Base-by-base conservation (phyloP, 2,113 vertebrate species). In the Oplegnathus fasciatus region DNA sequence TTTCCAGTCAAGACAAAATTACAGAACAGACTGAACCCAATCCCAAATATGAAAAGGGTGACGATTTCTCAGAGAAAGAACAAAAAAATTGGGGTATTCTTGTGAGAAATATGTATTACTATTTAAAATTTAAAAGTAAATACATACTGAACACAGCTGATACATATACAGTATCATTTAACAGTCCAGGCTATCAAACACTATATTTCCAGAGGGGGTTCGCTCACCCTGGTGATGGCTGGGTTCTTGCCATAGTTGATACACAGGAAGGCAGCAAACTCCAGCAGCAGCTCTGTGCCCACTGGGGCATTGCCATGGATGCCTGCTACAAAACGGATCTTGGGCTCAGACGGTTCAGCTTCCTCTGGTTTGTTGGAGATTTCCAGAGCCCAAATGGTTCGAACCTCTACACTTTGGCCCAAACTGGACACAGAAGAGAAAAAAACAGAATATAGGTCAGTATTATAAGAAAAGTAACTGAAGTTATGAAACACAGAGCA, bases 271-370 rank as follows among this genome's bases (percentile, higher is more conserved):
- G 97, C 94, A 61, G 98, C 98, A 93, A 99, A 96, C 54, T 98
- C 96, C 94, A 99, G 94, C 78, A 99, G 97, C 78, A 99, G 94
- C 91, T 98, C 98, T 0, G 98, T 98, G 83, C 98, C 98, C 26
- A 99, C 98, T 0, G 98, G 97, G 48, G 98, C 97, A 0, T 99
- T 99, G 8, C 98, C 98, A 4, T 99, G 98, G 89, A 99, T 97
- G 37, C 98, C 98, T 10, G 97, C 98, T 14, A 97, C 96, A 70
- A 98, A 98, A 58, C 98, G 96, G 89, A 99, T 97, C 94, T 98
- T 99, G 9, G 98, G 98, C 88, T 99, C 91, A 64, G 97, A 96
- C 0, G 96, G 97, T 78, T 99, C 98, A 0, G 96, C 92, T 61
- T 96, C 85, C 15, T 94, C 95, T 70, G 98, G 98, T 37, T 96